These are phyloP conservation scores for Arctopsyche grandis DNA, from an alignment of 1,140 invertebrate genomes.

Conservation along the genomic window DNA sequence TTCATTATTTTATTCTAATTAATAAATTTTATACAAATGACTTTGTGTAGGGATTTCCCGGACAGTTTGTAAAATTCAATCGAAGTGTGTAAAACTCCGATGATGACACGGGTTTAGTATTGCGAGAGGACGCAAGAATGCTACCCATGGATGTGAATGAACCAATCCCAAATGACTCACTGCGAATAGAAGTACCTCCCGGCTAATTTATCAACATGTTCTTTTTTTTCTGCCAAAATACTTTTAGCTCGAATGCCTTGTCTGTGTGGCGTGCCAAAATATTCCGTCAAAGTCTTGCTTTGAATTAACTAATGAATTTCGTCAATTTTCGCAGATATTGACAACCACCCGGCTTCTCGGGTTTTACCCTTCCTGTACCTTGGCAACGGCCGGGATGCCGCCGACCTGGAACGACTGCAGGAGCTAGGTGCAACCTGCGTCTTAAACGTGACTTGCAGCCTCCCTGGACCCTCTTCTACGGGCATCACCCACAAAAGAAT, in stretches of 20 bases:
- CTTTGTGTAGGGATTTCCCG: not conserved
- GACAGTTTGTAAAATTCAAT: not conserved
- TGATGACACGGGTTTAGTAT: too few species aligned
- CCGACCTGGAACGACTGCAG: slow-evolving; percentile 75
- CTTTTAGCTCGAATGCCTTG: too few species aligned
- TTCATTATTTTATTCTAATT: not conserved
- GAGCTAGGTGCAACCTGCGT: slow-evolving; percentile 78
- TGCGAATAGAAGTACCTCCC: too few species aligned
- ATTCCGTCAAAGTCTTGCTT: too few species aligned
- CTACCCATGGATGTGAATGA: not conserved
- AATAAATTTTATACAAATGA: not conserved
- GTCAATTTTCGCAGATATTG: slow-evolving; percentile 68
- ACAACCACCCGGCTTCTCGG: slow-evolving; percentile 80
- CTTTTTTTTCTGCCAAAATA: too few species aligned
- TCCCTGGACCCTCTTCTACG: slow-evolving; percentile 75
- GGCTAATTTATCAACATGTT: too few species aligned
- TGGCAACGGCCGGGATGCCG: slow-evolving; percentile 86
- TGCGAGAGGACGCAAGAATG: too few species aligned
- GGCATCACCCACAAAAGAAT: slow-evolving; percentile 85
- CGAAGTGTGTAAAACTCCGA: not conserved
- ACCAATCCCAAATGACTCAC: not conserved
- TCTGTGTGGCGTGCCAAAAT: too few species aligned
- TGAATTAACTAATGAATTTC: too few species aligned
- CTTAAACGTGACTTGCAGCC: slow-evolving; percentile 84
- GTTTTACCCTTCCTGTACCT: slow-evolving; percentile 89